Evolutionary conservation across 2,113 vertebrate genomes (phyloP).

Genomic region (Urocolius indicus): DNA sequence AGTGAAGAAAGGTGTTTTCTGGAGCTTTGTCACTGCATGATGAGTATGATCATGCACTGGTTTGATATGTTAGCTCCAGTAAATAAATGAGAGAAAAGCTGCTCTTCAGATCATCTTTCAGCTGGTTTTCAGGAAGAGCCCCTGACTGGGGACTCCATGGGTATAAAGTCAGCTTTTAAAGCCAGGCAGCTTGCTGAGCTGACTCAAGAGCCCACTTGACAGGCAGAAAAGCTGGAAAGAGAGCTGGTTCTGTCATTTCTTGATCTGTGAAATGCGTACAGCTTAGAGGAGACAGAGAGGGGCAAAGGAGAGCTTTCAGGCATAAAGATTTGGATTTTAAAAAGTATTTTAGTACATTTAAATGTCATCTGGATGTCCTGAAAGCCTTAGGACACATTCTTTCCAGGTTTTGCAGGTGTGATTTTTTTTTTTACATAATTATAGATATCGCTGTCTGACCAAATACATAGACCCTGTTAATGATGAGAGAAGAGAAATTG

Average conservation of each 20-base stretch:
- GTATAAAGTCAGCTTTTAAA: not conserved
- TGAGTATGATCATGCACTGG: not conserved
- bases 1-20: not conserved
- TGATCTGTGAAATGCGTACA: not conserved
- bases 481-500: not conserved
- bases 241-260: not conserved
- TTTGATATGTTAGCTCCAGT: not conserved
- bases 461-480: not conserved
- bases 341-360: not conserved
- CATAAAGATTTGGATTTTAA: not conserved
- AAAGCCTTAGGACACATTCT: not conserved
- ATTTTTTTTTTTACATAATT: not conserved
- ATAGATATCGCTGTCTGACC: not conserved
- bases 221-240: not conserved
- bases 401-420: not conserved
- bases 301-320: not conserved
- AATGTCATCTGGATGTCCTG: not conserved
- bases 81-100: not conserved
- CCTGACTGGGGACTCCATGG: accelerated
- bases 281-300: not conserved
- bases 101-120: not conserved
- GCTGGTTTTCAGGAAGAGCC: not conserved
- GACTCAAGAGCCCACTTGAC: not conserved
- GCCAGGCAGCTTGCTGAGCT: not conserved
- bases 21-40: not conserved